Evolutionary conservation across 1,140 invertebrate genomes (phyloP).

Genomic region (Zophobas morio): DNA sequence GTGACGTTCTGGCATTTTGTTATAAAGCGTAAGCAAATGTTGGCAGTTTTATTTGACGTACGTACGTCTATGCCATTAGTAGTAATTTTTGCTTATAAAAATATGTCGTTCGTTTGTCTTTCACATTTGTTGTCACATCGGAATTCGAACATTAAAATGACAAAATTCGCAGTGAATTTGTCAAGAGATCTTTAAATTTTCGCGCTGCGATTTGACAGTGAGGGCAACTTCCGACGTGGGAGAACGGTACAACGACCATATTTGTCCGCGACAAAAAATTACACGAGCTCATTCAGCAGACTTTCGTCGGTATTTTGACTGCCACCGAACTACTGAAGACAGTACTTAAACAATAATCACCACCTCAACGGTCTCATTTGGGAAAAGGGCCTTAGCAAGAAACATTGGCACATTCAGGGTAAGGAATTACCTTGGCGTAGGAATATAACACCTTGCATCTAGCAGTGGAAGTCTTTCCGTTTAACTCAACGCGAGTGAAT

Average conservation of each 20-base stretch:
- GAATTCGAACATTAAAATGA: conserved; percentile 14
- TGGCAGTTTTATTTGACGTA: too few relatives aligned
- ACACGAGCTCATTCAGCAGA: neutral
- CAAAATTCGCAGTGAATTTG: conserved; percentile 30
- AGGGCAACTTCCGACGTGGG: conserved; percentile 40
- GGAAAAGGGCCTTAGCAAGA: neutral
- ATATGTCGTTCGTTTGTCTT: conserved; percentile 34
- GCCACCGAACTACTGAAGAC: neutral
- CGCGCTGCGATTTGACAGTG: conserved; percentile 34
- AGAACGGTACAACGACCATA: conserved; percentile 30
- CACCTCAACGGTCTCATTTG: neutral
- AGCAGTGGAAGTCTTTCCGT: conserved; percentile 75
- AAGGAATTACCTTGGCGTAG: conserved; percentile 59
- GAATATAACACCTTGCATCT: conserved; percentile 62
- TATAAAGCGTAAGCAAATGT: too few relatives aligned
- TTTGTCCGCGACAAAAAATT: conserved; percentile 33
- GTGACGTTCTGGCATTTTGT: too few relatives aligned
- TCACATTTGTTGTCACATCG: neutral
- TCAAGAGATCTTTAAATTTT: conserved; percentile 38
- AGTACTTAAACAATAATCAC: neutral
- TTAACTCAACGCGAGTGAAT: conserved; percentile 79
- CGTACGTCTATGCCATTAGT: too few relatives aligned
- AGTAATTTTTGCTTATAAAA: neutral
- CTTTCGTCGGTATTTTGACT: conserved; percentile 12
- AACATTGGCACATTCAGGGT: conserved; percentile 4